A percentile compares a stretch with the other conserved stretches of the same genome.
Conservation (phyloP, 37 sponge, comb jelly and placozoan species). For the Theonella swinhoei region DNA sequence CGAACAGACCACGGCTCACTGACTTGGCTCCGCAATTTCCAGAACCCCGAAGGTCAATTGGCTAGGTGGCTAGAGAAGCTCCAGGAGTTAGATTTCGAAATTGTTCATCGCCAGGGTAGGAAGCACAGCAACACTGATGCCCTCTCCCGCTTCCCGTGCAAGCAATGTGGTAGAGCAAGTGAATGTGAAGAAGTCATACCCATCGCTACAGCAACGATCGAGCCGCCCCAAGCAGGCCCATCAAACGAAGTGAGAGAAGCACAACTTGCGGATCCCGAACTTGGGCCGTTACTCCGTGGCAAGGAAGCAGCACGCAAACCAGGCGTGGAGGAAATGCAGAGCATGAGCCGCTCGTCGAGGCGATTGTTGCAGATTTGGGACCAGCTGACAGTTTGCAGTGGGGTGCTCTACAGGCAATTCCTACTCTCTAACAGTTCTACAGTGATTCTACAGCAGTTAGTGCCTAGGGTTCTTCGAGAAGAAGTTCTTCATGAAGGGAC, state of each 20-base stretch:
- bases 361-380: slow-evolving; percentile 24
- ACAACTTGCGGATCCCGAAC: slow-evolving; percentile 3
- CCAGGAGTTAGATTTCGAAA: no score
- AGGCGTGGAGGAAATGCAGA: neutral
- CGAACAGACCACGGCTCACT: no score
- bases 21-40: no score
- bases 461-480: no score
- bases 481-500: slow-evolving; percentile 10
- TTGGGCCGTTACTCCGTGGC: neutral
- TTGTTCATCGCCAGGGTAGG: no score
- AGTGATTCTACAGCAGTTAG: neutral
- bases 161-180: no score
- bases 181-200: no score
- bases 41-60: no score
- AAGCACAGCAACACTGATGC: no score
- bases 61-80: no score
- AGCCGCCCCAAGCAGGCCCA: neutral
- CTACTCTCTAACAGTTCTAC: neutral
- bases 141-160: no score
- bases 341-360: neutral
- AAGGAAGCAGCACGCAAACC: neutral
- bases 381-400: slow-evolving; percentile 1
- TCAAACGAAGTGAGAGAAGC: neutral
- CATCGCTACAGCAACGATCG: no score
- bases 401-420: neutral